Evolutionary conservation across 2,888 invertebrate species (phyloP), one percentile per base, ranked within the genome.

Genomic region (Nymphalis polychloros): DNA sequence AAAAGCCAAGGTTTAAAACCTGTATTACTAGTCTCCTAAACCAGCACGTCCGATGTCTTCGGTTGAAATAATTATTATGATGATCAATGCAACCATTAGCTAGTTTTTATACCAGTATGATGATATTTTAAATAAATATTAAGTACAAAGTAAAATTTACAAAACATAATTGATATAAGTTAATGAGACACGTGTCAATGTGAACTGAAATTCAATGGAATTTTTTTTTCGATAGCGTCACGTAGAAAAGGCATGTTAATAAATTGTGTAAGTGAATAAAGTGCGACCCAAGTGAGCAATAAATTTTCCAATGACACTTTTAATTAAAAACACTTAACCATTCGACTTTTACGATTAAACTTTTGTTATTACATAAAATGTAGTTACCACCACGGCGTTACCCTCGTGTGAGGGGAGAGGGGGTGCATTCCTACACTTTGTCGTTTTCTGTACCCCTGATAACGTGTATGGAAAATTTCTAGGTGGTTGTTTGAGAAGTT

Each of bases 201-300:
- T 31, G 53, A 31, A 55, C 17, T n/a, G 53, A 55, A 55, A 17
- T 55, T 55, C 53, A 31, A 31, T 31, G 8, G 17, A 55, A 55
- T 31, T 55, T 55, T 55, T 55, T 31, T 55, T 55, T 7, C 53
- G 31, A 7, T 20, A 19, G 20, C 53, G 53, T 31, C 53, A 55
- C 53, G 8, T 55, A 17, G 31, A 55, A n/a, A 52, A 55, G 53
- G 31, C 31, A 55, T 55, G 53, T 55, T 55, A 55, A 31, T 55
- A 55, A 55, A 55, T 55, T 55, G 31, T 55, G 53, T 31, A 55
- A 55, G 53, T 55, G 53, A 55, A 55, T 55, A 55, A 55, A 55
- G 53, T 31, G 53, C 31, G 27, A 27, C 53, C 53, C 53, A 55
- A 55, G 53, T 55, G 53, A 55, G 53, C 53, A n/a, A 55, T 55